Evolutionary conservation across 2,113 vertebrate genomes (phyloP).

Genomic region (Lophius piscatorius): DNA sequence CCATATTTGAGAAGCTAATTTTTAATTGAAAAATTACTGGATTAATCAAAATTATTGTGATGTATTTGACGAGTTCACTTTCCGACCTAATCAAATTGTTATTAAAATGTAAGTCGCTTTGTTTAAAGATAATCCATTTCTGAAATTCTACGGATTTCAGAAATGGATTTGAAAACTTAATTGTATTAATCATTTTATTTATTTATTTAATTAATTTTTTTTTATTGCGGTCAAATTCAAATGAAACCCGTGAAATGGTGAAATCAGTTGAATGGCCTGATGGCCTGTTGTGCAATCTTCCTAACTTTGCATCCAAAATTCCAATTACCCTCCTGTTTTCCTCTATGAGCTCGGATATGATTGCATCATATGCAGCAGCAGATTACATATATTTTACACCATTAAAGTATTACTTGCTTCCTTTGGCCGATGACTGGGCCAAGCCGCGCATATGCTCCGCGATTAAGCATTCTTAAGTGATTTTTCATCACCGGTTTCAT

Average conservation of each 20-base stretch:
- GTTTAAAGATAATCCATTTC: no score
- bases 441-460: constrained; percentile 65
- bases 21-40: no score
- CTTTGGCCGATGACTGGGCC: constrained; percentile 52
- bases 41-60: no score
- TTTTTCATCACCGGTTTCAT: constrained; percentile 75
- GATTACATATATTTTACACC: constrained; percentile 73
- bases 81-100: no score
- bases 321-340: constrained; percentile 8
- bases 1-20: constrained; percentile 1
- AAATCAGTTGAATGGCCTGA: no score
- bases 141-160: no score
- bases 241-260: no score
- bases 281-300: background rate
- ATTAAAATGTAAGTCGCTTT: no score
- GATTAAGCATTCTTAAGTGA: constrained; percentile 77
- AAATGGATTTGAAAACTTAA: no score
- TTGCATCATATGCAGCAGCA: constrained; percentile 66
- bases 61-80: no score
- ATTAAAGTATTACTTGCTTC: constrained; percentile 66
- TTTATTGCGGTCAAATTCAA: no score
- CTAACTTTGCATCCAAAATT: constrained; percentile 29
- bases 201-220: constrained; percentile 1
- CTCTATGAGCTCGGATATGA: constrained; percentile 29
- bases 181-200: no score